Percentiles rank a stretch among this genome's conserved stretches.
phyloP scores from a whole-genome alignment of 2,888 invertebrate species.

The Phortica okadai region DNA sequence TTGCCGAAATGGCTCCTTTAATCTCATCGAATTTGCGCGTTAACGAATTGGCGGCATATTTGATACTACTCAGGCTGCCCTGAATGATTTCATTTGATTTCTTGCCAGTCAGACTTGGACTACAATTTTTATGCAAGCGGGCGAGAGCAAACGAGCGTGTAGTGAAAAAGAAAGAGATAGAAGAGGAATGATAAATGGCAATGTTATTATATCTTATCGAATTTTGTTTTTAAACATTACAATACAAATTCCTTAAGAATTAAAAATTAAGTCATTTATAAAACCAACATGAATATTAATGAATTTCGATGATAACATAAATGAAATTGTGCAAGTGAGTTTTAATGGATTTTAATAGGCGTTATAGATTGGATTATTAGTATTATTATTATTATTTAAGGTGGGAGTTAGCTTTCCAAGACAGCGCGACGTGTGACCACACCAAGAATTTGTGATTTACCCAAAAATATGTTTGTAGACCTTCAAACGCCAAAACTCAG shows the following conservation, averaged over 20 bases:
- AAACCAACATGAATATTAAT: not conserved
- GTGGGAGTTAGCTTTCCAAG: slow-evolving; percentile 4
- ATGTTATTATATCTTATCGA: not conserved
- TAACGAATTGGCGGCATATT: slow-evolving; percentile 89
- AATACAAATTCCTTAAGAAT: too few relatives aligned
- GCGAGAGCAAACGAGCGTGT: too few relatives aligned
- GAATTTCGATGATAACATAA: not conserved
- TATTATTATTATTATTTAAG: not conserved
- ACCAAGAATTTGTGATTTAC: not conserved
- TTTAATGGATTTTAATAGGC: slow-evolving; percentile 21
- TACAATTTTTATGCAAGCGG: slow-evolving; percentile 68
- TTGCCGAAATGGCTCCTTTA: slow-evolving; percentile 92
- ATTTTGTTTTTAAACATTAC: too few relatives aligned
- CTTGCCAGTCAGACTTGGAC: slow-evolving; percentile 89
- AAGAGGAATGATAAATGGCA: slow-evolving; percentile 17
- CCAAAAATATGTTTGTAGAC: not conserved
- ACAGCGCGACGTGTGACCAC: slow-evolving; percentile 5
- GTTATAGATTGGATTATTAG: slow-evolving; percentile 35
- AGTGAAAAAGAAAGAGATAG: slow-evolving; percentile 33
- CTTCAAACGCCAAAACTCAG: not conserved
- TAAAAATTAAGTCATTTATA: not conserved
- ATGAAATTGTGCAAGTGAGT: not conserved
- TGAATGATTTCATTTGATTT: slow-evolving; percentile 92
- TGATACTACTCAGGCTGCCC: slow-evolving; percentile 90
- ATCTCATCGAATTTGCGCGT: slow-evolving; percentile 94